phyloP scores from a whole-genome alignment of 2,888 invertebrate species.

The Meloe dianella region DNA sequence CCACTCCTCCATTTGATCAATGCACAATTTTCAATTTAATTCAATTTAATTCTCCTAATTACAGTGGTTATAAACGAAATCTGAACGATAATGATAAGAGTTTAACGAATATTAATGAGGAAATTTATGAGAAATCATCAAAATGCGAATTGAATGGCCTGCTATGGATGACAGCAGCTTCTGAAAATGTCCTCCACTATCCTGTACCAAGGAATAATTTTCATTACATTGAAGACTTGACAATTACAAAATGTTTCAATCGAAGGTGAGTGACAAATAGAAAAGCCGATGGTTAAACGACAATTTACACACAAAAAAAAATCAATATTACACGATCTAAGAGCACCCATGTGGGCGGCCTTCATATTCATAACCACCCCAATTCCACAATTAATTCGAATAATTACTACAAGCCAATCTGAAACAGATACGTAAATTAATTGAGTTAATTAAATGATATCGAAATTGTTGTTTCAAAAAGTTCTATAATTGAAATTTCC shows the following conservation, averaged over 20 bases:
- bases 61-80: neutral
- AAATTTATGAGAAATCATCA: neutral
- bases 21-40: neutral
- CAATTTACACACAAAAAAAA: slow-evolving; percentile 19
- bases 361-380: slow-evolving; percentile 18
- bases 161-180: slow-evolving; percentile 45
- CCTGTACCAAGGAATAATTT: slow-evolving; percentile 37
- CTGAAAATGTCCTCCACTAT: slow-evolving; percentile 39
- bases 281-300: too few species aligned
- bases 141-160: slow-evolving; percentile 24
- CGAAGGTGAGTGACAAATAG: slow-evolving; percentile 1
- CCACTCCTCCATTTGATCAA: slow-evolving; percentile 2
- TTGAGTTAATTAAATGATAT: too few species aligned
- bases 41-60: neutral
- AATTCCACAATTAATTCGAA: slow-evolving; percentile 2
- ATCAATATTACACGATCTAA: slow-evolving; percentile 25
- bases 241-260: slow-evolving; percentile 27
- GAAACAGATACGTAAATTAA: too few species aligned
- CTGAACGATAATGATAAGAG: neutral
- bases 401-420: too few species aligned
- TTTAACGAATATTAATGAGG: neutral
- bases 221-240: slow-evolving; percentile 41
- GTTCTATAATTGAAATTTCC: neutral
- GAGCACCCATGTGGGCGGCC: slow-evolving; percentile 17
- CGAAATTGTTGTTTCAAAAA: too few species aligned